Conservation (phyloP, 2,888 invertebrate species). For the Hemithea aestivaria region DNA sequence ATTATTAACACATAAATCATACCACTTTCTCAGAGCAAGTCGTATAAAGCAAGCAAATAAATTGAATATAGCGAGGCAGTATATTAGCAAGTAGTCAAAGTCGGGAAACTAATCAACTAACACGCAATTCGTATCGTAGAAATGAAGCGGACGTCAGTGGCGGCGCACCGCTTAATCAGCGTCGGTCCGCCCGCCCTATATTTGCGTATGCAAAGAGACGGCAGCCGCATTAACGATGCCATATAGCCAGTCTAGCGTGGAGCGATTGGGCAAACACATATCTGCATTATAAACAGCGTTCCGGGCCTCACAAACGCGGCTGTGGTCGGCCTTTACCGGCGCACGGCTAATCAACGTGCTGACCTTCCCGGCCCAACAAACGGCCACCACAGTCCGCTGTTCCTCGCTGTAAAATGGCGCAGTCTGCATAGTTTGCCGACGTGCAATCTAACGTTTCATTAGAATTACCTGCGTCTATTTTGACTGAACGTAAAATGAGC, state of each 20-base stretch:
- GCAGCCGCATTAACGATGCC: constrained; percentile 78
- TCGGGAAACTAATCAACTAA: constrained; percentile 61
- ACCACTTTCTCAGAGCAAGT: constrained; percentile 1
- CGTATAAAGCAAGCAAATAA: constrained; percentile 1
- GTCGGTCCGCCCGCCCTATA: constrained; percentile 74
- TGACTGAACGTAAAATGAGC: constrained; percentile 16
- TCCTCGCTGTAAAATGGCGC: constrained; percentile 42
- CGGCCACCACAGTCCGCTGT: constrained; percentile 46
- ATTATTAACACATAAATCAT: no score
- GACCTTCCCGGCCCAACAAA: constrained; percentile 73
- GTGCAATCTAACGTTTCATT: constrained; percentile 29
- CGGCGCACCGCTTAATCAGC: constrained; percentile 76
- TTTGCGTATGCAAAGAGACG: constrained; percentile 80
- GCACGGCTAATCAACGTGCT: constrained; percentile 76
- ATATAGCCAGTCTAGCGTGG: constrained; percentile 78
- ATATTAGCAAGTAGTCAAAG: constrained; percentile 30
- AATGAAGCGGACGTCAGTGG: constrained; percentile 63
- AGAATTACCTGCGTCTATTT: constrained; percentile 25
- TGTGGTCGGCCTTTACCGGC: constrained; percentile 76
- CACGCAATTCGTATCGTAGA: constrained; percentile 57
- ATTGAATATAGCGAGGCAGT: constrained; percentile 3
- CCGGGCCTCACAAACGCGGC: constrained; percentile 74
- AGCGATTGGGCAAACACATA: constrained; percentile 79
- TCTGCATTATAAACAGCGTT: constrained; percentile 79
- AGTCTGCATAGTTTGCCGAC: constrained; percentile 32